Evolutionary conservation across 2,113 vertebrate species (phyloP).

Genomic region (Psophia crepitans): DNA sequence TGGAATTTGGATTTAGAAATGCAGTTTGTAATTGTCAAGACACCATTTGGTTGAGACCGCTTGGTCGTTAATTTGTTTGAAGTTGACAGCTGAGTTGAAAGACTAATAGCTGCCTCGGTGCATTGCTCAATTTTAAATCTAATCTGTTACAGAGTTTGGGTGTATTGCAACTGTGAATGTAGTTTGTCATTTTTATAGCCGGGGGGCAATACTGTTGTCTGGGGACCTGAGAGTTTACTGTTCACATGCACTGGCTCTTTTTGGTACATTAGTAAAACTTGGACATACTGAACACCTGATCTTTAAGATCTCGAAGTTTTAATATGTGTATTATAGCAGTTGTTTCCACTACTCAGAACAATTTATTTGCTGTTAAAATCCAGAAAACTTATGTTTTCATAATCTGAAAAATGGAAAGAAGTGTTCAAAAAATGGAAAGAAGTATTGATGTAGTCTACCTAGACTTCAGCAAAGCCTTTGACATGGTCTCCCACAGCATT

Average conservation of each 20-base stretch:
- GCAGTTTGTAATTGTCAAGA: conserved; percentile 29
- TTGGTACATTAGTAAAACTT: neutral
- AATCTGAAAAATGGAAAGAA: neutral
- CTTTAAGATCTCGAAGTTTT: neutral
- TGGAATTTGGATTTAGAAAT: conserved; percentile 10
- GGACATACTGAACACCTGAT: neutral
- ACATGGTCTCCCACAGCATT: no score
- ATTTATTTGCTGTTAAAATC: neutral
- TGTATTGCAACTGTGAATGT: neutral
- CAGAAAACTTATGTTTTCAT: neutral
- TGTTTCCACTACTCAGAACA: neutral
- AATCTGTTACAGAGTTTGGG: neutral
- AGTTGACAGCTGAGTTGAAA: conserved; percentile 13
- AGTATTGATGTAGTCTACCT: no score
- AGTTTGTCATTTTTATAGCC: conserved; percentile 4
- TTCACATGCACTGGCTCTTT: neutral
- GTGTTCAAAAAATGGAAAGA: no score
- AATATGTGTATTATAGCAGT: neutral
- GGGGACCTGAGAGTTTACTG: neutral
- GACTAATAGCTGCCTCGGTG: conserved; percentile 1
- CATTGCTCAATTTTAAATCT: neutral
- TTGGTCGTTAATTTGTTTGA: conserved; percentile 1
- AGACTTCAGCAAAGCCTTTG: no score
- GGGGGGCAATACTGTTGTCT: neutral
- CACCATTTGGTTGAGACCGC: neutral